Base-by-base conservation (phyloP, 92 coral and sea anemone genomes). In the Porites divaricata region DNA sequence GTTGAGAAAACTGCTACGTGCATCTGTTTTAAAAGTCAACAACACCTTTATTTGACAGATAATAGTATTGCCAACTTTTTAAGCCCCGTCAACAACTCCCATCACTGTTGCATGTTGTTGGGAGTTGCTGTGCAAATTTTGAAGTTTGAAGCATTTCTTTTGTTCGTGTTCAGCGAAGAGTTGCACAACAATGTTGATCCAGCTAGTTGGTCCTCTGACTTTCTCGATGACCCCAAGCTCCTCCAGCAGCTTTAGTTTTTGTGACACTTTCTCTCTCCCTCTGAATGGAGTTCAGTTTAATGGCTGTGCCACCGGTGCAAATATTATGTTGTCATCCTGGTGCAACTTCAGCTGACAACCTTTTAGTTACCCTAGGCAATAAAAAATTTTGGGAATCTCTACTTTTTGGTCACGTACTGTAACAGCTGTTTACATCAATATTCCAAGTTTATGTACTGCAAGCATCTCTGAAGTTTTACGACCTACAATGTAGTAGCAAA, bases 221-320 rank as follows among this genome's bases (percentile, higher is more conserved):
- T 88, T 88, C 70, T 89, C 87, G 1, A 85, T 85, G 62, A 89
- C 84, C 64, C 64, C 89, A 16, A 89, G 75, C 66, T 74, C 73
- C 78, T 85, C 86, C 23, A 89, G 76, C 49, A 72, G 70, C 63
- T 83, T 61, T 64, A 85, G 63, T 89, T 85, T 85, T 54, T 79
- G 77, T 41, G 61, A 54, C 77, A 72, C 81, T 77, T 85, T 85
- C 41, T 73, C 86, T 80, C 28, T 4, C 6, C 81, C 48, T 26
- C 81, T 79, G 21, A 63, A 72, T 10, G 90, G 90, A 15, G 63
- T 80, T 73, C 71, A 16, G 54, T 81, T 35, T 16, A 35, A 23
- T n/a, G 83, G 83, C 26, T 87, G 76, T 17, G 89, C 89, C 15
- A 89, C 74, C 6, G 89, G 73, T 48, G 63, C 48, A 6, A n/a